phyloP scores from a whole-genome alignment of 1,140 invertebrate genomes.

The Tyrophagus putrescentiae region DNA sequence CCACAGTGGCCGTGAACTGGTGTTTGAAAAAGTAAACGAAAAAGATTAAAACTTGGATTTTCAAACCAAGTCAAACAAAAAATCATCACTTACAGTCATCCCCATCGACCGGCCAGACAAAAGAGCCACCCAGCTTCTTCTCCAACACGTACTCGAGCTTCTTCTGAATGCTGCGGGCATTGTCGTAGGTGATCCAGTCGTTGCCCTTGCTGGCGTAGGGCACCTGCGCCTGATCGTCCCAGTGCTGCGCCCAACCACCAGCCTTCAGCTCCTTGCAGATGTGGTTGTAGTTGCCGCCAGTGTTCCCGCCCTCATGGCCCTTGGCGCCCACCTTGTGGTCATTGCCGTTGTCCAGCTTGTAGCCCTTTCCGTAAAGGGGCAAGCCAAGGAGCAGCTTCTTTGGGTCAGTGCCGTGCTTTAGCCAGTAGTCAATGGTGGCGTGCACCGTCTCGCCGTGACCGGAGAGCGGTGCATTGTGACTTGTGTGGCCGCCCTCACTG shows the following conservation, averaged over 20 bases:
- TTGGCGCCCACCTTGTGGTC: slow-evolving; percentile 44
- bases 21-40: no score
- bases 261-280: neutral
- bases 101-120: no score
- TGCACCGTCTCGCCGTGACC: slow-evolving; percentile 55
- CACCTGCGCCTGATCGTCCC: neutral
- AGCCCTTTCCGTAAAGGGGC: slow-evolving; percentile 49
- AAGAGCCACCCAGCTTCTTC: slow-evolving; percentile 24
- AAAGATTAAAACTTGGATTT: no score
- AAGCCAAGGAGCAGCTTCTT: slow-evolving; percentile 66
- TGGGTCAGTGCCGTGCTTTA: slow-evolving; percentile 58
- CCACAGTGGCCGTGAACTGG: no score
- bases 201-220: neutral
- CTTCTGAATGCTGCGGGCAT: no score
- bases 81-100: no score
- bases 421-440: slow-evolving; percentile 58
- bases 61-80: no score
- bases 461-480: slow-evolving; percentile 33
- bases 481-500: slow-evolving; percentile 52
- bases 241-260: neutral
- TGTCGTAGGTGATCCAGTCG: neutral
- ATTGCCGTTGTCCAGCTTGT: slow-evolving; percentile 37
- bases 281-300: neutral
- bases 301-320: neutral
- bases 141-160: slow-evolving; percentile 25